A percentile compares a stretch with the other conserved stretches of the same genome.
Conservation (phyloP, 2,888 invertebrate species). For the Endotricha flammealis region DNA sequence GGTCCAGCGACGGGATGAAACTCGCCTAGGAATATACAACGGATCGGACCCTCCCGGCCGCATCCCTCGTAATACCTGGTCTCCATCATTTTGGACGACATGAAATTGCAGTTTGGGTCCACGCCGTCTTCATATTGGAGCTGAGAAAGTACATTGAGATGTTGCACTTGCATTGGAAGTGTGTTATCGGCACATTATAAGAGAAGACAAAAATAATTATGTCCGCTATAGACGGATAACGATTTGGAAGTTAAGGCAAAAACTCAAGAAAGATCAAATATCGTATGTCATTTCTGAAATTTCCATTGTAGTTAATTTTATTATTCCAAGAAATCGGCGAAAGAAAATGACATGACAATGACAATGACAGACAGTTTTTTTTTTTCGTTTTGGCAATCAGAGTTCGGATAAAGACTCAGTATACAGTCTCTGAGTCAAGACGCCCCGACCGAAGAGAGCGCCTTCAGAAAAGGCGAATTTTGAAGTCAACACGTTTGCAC, state of each 20-base stretch:
- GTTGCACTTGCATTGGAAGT: constrained; percentile 36
- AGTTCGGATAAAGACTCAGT: too few relatives aligned
- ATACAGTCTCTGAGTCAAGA: too few relatives aligned
- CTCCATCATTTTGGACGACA: constrained; percentile 58
- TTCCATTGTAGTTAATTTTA: too few relatives aligned
- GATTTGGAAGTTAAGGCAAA: not conserved
- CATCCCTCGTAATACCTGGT: constrained; percentile 79
- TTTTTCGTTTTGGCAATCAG: too few relatives aligned
- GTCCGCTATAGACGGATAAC: not conserved
- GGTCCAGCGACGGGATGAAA: constrained; percentile 89
- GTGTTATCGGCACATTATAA: constrained; percentile 27
- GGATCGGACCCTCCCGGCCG: constrained; percentile 85
- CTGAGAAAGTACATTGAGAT: constrained; percentile 20
- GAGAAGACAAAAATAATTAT: constrained; percentile 10
- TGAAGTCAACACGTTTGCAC: too few relatives aligned
- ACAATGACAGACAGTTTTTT: too few relatives aligned
- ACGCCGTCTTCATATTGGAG: constrained; percentile 33
- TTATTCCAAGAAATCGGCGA: too few relatives aligned
- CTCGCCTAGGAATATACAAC: constrained; percentile 89
- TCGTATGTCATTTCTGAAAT: too few relatives aligned
- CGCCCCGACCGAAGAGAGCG: too few relatives aligned
- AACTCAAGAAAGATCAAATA: not conserved
- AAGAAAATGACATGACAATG: too few relatives aligned
- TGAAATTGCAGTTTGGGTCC: constrained; percentile 33
- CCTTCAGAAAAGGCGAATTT: too few relatives aligned